A percentile compares a stretch with the other conserved stretches of the same genome.
Conservation (phyloP, 2,113 vertebrate genomes). For the Phylloscopus trochiloides region DNA sequence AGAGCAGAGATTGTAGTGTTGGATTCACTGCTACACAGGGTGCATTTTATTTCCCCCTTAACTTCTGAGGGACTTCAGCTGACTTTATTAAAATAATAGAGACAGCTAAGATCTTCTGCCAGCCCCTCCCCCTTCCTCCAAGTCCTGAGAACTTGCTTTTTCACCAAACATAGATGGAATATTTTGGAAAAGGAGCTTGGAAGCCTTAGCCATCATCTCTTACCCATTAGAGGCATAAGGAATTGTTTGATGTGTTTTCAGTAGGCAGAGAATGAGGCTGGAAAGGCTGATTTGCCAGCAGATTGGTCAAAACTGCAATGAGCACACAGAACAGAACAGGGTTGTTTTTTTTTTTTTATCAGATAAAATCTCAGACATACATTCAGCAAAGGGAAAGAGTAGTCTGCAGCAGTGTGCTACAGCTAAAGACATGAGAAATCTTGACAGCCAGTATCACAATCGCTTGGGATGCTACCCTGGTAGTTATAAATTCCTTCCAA, state of each 20-base stretch:
- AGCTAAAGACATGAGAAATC: not conserved
- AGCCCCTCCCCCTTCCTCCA: not conserved
- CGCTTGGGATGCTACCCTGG: not conserved
- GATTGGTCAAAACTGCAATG: not conserved
- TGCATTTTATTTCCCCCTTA: not conserved
- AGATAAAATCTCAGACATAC: not conserved
- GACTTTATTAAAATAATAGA: not conserved
- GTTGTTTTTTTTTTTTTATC: not conserved
- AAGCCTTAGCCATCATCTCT: not conserved
- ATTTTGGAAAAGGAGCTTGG: not conserved
- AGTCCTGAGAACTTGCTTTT: not conserved
- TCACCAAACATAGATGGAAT: not conserved
- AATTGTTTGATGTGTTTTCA: not conserved
- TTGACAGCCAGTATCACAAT: not conserved
- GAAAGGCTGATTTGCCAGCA: not conserved
- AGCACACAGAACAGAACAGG: not conserved
- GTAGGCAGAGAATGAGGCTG: not conserved
- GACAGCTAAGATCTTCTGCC: not conserved
- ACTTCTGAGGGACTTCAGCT: not conserved
- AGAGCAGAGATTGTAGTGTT: not conserved
- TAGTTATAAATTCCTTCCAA: not conserved
- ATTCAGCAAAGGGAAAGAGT: not conserved
- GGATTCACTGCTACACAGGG: not conserved
- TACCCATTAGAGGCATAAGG: not conserved
- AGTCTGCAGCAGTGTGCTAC: not conserved